These are phyloP conservation scores for Callorhinus ursinus DNA, from an alignment of 2,113 vertebrate species.

Conservation along the genomic window DNA sequence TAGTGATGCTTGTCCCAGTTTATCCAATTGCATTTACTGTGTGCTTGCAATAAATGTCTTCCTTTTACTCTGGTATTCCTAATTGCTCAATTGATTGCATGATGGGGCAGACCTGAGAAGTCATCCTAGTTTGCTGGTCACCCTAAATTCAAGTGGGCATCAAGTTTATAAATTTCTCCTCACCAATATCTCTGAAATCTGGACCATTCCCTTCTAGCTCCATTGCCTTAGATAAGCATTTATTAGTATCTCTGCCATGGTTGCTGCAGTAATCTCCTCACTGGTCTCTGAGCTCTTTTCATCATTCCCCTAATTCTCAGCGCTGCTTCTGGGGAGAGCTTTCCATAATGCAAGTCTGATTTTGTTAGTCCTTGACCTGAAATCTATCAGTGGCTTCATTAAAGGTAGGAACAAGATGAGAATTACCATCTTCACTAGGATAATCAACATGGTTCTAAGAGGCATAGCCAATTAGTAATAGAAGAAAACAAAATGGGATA, in stretches of 20 bases:
- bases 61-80: neutral
- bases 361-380: constrained; percentile 24
- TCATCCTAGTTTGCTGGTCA: neutral
- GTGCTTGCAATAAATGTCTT: neutral
- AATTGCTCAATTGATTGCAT: neutral
- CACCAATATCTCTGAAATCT: neutral
- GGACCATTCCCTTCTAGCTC: neutral
- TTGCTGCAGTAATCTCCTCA: neutral
- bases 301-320: neutral
- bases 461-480: neutral
- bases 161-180: neutral
- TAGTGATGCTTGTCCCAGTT: neutral
- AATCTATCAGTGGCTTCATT: neutral
- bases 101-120: neutral
- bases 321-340: neutral
- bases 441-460: constrained; percentile 3
- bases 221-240: neutral
- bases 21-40: neutral
- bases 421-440: neutral
- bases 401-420: neutral
- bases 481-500: neutral
- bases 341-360: neutral
- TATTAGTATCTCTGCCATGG: neutral
- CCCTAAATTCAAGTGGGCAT: neutral
- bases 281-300: neutral